Evolutionary conservation across 2,888 invertebrate genomes (phyloP).

Genomic region (Lampropteryx suffumata): DNA sequence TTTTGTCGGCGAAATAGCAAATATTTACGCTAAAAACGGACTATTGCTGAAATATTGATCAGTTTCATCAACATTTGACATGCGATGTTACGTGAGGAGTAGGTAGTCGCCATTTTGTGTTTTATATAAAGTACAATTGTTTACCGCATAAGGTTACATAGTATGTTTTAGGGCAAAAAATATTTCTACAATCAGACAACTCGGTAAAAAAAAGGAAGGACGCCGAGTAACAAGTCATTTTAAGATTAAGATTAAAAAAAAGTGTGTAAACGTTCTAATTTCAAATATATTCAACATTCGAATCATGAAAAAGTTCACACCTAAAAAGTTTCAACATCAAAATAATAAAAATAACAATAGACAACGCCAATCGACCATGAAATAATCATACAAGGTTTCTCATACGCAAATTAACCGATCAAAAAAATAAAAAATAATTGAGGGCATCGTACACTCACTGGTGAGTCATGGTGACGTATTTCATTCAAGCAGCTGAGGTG

Average conservation of each 20-base stretch:
- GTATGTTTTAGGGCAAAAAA: too few relatives aligned
- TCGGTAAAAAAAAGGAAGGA: too few relatives aligned
- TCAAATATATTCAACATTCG: too few relatives aligned
- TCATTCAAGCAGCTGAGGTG: constrained; percentile 45
- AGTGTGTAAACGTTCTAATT: too few relatives aligned
- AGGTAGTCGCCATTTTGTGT: neutral
- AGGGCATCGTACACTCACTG: constrained; percentile 32
- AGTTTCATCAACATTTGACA: neutral
- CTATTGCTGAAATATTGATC: neutral
- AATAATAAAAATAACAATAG: neutral
- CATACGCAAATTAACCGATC: constrained; percentile 5
- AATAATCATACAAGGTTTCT: constrained; percentile 11
- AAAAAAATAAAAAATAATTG: constrained; percentile 25
- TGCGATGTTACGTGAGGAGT: constrained; percentile 10
- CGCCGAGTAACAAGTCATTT: too few relatives aligned
- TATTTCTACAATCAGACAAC: too few relatives aligned
- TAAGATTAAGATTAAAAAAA: too few relatives aligned
- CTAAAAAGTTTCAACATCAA: neutral
- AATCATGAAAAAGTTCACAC: too few relatives aligned
- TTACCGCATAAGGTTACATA: too few relatives aligned
- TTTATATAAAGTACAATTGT: too few relatives aligned
- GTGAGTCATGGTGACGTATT: constrained; percentile 45
- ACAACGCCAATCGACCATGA: neutral
- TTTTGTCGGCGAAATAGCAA: neutral
- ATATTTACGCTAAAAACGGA: neutral